Evolutionary conservation across 1,140 invertebrate species (phyloP).

Genomic region (Trachelipus rathkii): DNA sequence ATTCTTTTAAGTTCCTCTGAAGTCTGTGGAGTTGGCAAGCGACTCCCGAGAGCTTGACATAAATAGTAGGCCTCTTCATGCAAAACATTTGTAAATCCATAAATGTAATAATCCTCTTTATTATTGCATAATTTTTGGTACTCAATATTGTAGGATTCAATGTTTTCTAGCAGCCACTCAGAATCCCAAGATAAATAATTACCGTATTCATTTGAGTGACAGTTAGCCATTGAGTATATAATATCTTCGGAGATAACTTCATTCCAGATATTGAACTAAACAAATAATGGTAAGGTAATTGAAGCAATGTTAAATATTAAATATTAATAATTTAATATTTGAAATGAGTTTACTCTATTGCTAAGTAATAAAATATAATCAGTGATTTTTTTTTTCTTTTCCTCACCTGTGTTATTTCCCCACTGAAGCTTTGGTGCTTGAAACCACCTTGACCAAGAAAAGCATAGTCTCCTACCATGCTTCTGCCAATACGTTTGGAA

Average conservation of each 20-base stretch:
- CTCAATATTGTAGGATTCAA: not conserved
- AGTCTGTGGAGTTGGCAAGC: not conserved
- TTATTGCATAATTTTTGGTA: not conserved
- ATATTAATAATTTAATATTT: too few relatives aligned
- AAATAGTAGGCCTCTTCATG: conserved; percentile 16
- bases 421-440: conserved; percentile 3
- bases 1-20: too few relatives aligned
- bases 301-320: too few relatives aligned
- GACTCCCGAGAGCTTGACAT: conserved; percentile 18
- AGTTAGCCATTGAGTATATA: too few relatives aligned
- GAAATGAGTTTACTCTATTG: too few relatives aligned
- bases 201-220: not conserved
- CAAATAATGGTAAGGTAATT: too few relatives aligned
- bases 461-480: not conserved
- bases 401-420: not conserved
- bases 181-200: conserved; percentile 23
- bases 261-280: too few relatives aligned
- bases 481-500: not conserved
- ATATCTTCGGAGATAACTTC: too few relatives aligned
- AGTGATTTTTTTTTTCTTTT: too few relatives aligned
- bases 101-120: not conserved
- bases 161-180: not conserved
- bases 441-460: conserved; percentile 1
- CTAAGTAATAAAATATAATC: too few relatives aligned
- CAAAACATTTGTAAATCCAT: conserved; percentile 6